Conservation (phyloP, 2,797 vertebrate species). For the Knipowitschia caucasica region DNA sequence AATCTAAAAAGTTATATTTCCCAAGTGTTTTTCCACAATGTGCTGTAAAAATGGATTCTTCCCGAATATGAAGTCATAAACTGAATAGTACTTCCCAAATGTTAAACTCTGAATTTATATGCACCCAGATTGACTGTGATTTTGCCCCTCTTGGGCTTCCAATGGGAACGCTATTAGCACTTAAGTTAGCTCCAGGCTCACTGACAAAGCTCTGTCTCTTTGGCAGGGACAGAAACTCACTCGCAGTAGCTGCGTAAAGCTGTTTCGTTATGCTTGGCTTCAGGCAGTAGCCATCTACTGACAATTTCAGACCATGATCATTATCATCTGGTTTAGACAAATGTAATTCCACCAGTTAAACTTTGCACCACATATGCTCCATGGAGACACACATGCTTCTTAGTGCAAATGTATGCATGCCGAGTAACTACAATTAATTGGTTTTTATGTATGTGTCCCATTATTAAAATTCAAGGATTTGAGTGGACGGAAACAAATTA, state of each 20-base stretch:
- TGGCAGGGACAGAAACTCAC: conserved; percentile 64
- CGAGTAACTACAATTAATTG: neutral
- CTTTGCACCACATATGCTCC: conserved; percentile 45
- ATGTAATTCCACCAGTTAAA: conserved; percentile 61
- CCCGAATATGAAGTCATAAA: conserved; percentile 32
- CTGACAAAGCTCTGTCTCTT: conserved; percentile 60
- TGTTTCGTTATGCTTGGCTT: conserved; percentile 64
- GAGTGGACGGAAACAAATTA: neutral
- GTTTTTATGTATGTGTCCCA: neutral
- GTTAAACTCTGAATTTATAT: conserved; percentile 39
- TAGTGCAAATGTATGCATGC: conserved; percentile 30
- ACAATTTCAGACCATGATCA: conserved; percentile 59
- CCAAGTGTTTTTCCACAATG: conserved; percentile 18
- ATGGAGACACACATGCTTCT: conserved; percentile 37
- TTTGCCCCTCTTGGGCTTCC: conserved; percentile 52
- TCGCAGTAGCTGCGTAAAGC: conserved; percentile 56
- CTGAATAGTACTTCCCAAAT: conserved; percentile 19
- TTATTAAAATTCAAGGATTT: neutral
- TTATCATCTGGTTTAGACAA: conserved; percentile 59
- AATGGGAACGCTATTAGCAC: conserved; percentile 56
- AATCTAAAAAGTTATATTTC: conserved; percentile 10
- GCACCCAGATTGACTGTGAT: conserved; percentile 39
- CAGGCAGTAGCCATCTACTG: conserved; percentile 59
- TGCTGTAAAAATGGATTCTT: conserved; percentile 28
- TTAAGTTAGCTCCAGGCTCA: conserved; percentile 63